These are phyloP conservation scores for Cryptocephalus moraei DNA, from an alignment of 2,888 invertebrate species.

Conservation along the genomic window DNA sequence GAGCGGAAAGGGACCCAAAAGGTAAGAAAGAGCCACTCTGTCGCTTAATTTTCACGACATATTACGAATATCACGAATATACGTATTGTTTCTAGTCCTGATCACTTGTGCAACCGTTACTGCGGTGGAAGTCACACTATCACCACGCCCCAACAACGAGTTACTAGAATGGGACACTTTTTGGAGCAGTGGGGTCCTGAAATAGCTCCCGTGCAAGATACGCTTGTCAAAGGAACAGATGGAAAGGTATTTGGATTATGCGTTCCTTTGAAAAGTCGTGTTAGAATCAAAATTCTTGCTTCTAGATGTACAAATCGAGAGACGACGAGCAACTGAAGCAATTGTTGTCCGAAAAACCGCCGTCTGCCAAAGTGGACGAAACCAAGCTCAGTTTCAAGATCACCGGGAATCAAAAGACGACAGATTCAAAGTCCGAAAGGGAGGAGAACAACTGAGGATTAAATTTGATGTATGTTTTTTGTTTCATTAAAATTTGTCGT, in stretches of 20 bases:
- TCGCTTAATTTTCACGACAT: background rate
- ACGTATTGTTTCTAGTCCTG: constrained; percentile 21
- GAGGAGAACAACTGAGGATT: too few relatives aligned
- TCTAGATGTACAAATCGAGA: constrained; percentile 23
- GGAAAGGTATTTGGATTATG: constrained; percentile 22
- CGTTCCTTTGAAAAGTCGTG: background rate
- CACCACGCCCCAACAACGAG: constrained; percentile 60
- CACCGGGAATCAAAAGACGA: too few relatives aligned
- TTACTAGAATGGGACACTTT: constrained; percentile 55
- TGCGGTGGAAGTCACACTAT: constrained; percentile 70
- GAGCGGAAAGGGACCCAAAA: constrained; percentile 22
- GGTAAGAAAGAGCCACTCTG: constrained; percentile 15
- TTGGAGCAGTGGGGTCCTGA: constrained; percentile 57
- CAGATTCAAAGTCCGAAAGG: too few relatives aligned
- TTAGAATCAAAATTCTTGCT: background rate
- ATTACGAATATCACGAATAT: background rate
- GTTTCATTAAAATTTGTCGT: too few relatives aligned
- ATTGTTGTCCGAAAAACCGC: constrained; percentile 11
- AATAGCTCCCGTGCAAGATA: constrained; percentile 42
- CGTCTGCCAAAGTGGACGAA: constrained; percentile 5
- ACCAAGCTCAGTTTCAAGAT: background rate
- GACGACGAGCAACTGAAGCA: constrained; percentile 16
- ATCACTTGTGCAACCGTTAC: constrained; percentile 58
- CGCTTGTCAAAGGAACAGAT: constrained; percentile 27
- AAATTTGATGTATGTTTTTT: too few relatives aligned